Evolutionary conservation across 2,113 vertebrate genomes (phyloP).

Genomic region (Sylvia atricapilla): DNA sequence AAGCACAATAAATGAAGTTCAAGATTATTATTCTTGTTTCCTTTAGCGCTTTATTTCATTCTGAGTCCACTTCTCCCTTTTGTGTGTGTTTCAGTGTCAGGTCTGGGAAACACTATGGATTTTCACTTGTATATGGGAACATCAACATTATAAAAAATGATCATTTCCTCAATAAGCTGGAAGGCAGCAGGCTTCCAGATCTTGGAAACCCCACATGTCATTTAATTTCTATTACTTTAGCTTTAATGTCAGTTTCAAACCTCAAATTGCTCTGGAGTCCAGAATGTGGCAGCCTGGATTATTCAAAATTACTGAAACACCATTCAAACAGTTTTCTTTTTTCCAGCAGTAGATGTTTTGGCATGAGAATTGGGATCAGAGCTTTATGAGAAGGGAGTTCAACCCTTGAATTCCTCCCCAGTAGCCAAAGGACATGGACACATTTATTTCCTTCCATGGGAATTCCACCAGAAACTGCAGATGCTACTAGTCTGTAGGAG

Average conservation of each 20-base stretch:
- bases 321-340: background rate
- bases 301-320: background rate
- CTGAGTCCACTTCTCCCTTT: background rate
- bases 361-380: background rate
- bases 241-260: background rate
- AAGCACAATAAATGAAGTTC: background rate
- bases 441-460: background rate
- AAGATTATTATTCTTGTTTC: background rate
- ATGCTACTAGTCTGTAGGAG: background rate
- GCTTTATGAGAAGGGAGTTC: background rate
- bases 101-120: background rate
- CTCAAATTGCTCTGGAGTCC: background rate
- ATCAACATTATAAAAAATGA: background rate
- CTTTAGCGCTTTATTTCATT: background rate
- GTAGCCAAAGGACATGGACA: background rate
- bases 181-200: background rate
- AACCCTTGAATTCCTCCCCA: background rate
- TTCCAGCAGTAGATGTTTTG: background rate
- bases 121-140: background rate
- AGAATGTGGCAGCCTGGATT: background rate
- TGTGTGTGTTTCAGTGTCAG: background rate
- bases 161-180: slow-evolving; percentile 2
- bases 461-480: background rate
- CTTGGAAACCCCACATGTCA: background rate
- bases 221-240: background rate